Conservation (phyloP, 1,140 invertebrate genomes). For the Macrobrachium nipponense region DNA sequence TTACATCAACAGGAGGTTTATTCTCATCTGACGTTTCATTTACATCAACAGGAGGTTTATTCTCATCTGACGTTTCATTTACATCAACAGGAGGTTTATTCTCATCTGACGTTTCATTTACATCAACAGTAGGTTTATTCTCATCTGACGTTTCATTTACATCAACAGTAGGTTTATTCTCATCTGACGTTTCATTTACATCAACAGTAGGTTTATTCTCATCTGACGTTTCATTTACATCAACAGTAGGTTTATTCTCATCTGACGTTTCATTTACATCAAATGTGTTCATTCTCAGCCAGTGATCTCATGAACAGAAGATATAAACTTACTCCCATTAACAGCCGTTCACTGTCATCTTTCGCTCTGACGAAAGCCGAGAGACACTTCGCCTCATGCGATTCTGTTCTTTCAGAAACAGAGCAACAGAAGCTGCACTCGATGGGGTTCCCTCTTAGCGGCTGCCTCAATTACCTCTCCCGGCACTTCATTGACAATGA, state of each 20-base stretch:
- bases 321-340: too few species aligned
- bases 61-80: background rate
- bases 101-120: background rate
- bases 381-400: too few species aligned
- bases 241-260: background rate
- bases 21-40: background rate
- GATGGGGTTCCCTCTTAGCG: slow-evolving; percentile 78
- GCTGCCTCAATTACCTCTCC: slow-evolving; percentile 84
- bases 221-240: background rate
- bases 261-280: background rate
- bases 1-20: too few species aligned
- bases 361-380: too few species aligned
- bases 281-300: background rate
- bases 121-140: background rate
- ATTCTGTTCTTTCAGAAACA: slow-evolving; percentile 21
- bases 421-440: slow-evolving; percentile 69
- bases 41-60: background rate
- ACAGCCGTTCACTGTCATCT: too few species aligned
- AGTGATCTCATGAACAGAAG: too few species aligned
- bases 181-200: background rate
- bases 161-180: background rate
- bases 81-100: background rate
- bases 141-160: too few species aligned
- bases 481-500: slow-evolving; percentile 76
- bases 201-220: background rate